Conservation (phyloP, 1,140 invertebrate genomes). For the Dolichoris vasculosae region DNA sequence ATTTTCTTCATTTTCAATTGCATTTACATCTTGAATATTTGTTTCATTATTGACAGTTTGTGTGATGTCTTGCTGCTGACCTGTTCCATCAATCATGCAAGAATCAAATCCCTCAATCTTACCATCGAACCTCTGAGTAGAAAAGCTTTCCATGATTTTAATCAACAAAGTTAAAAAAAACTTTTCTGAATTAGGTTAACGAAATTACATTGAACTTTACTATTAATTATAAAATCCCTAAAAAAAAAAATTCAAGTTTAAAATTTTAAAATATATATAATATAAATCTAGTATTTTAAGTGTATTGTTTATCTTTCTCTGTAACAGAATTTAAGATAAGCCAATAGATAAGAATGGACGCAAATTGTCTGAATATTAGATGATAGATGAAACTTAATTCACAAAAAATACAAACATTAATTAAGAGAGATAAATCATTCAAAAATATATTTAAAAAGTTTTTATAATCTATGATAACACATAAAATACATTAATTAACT, state of each 20-base stretch:
- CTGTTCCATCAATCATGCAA: conserved; percentile 64
- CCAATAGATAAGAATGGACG: conserved; percentile 39
- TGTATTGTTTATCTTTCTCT: conserved; percentile 46
- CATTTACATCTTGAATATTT: conserved; percentile 51
- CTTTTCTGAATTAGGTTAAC: conserved; percentile 2
- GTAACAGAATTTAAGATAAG: conserved; percentile 41
- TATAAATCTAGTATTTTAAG: conserved; percentile 1
- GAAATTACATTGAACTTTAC: conserved; percentile 6
- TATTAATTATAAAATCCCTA: background rate
- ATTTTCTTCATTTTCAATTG: conserved; percentile 62
- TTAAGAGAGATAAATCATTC: conserved; percentile 2
- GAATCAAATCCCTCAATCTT: conserved; percentile 72
- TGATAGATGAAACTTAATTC: conserved; percentile 77
- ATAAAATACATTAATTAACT: background rate
- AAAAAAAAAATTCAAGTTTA: conserved; percentile 40
- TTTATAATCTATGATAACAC: background rate
- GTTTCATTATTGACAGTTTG: conserved; percentile 59
- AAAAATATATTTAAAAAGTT: conserved; percentile 12
- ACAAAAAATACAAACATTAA: conserved; percentile 40
- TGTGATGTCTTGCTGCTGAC: conserved; percentile 62
- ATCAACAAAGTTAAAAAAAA: conserved; percentile 1
- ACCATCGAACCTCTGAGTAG: conserved; percentile 64
- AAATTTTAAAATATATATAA: conserved; percentile 26
- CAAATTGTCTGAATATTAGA: conserved; percentile 71
- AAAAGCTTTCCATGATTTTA: conserved; percentile 66